phyloP scores from a whole-genome alignment of 2,797 vertebrate species.

The Kryptolebias ocellatus region DNA sequence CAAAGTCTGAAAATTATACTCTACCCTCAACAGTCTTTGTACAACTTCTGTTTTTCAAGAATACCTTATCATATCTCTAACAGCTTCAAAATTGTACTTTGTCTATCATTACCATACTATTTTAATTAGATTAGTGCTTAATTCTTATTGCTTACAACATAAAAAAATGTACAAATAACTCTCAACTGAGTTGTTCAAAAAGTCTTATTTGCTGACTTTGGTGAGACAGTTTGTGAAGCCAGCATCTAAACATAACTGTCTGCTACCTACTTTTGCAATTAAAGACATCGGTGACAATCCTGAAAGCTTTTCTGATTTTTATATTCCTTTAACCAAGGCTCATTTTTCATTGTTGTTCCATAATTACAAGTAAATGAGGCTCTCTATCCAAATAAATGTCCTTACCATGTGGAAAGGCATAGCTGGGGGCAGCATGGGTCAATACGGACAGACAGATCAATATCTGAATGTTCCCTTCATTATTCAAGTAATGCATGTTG shows the following conservation, averaged over 20 bases:
- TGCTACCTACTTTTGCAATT: background rate
- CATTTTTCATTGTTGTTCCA: slow-evolving; percentile 45
- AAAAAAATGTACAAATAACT: no score
- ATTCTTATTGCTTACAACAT: no score
- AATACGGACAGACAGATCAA: slow-evolving; percentile 78
- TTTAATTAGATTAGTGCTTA: no score
- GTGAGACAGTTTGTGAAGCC: background rate
- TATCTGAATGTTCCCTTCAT: slow-evolving; percentile 76
- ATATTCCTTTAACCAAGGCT: slow-evolving; percentile 32
- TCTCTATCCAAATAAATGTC: slow-evolving; percentile 71
- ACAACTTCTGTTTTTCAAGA: no score
- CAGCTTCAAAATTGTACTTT: no score
- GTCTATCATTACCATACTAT: no score
- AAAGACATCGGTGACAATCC: slow-evolving; percentile 1
- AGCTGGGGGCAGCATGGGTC: slow-evolving; percentile 65
- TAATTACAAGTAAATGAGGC: slow-evolving; percentile 65
- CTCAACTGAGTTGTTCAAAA: background rate
- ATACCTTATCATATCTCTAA: no score
- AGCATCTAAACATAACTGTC: background rate
- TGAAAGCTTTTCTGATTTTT: slow-evolving; percentile 40
- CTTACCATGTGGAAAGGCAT: slow-evolving; percentile 60
- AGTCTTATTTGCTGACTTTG: background rate
- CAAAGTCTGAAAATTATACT: no score
- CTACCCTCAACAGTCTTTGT: no score
- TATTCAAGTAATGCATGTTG: slow-evolving; percentile 75